These are phyloP conservation scores for Xestoiulus laeticollis DNA, from an alignment of 2,888 invertebrate species.

Conservation along the genomic window DNA sequence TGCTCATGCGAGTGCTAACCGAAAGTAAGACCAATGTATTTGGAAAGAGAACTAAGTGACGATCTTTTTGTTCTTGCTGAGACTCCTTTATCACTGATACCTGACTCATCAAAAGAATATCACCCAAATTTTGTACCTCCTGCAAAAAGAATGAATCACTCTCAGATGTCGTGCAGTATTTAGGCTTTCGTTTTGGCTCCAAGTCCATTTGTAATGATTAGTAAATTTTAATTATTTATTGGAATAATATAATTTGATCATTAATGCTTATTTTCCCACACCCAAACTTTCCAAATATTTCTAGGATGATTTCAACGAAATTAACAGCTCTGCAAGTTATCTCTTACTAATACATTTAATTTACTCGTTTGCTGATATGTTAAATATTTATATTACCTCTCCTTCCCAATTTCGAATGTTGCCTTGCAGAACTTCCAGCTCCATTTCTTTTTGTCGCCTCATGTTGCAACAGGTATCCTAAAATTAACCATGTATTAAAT, in stretches of 20 bases:
- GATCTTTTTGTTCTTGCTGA: constrained; percentile 71
- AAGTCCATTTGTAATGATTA: neutral
- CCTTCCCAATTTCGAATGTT: constrained; percentile 97
- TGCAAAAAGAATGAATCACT: constrained; percentile 58
- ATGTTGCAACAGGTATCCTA: constrained; percentile 87
- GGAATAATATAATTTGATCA: neutral
- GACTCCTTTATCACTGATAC: constrained; percentile 87
- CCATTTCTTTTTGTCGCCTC: constrained; percentile 93
- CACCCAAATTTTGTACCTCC: constrained; percentile 78
- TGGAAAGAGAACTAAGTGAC: constrained; percentile 92
- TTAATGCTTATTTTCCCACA: neutral
- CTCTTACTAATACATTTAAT: neutral
- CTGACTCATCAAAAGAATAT: constrained; percentile 91
- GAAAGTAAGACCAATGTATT: constrained; percentile 87
- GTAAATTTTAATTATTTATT: neutral
- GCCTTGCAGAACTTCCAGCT: constrained; percentile 92
- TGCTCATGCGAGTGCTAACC: constrained; percentile 90
- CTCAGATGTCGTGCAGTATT: neutral
- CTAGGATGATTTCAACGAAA: neutral
- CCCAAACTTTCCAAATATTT: neutral
- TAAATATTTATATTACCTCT: constrained; percentile 65
- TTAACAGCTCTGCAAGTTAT: too few species aligned
- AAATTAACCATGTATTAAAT: neutral
- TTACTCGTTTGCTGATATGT: neutral
- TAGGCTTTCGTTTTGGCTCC: neutral